phyloP scores from a whole-genome alignment of 2,888 invertebrate species.

The Pandemis heparana region DNA sequence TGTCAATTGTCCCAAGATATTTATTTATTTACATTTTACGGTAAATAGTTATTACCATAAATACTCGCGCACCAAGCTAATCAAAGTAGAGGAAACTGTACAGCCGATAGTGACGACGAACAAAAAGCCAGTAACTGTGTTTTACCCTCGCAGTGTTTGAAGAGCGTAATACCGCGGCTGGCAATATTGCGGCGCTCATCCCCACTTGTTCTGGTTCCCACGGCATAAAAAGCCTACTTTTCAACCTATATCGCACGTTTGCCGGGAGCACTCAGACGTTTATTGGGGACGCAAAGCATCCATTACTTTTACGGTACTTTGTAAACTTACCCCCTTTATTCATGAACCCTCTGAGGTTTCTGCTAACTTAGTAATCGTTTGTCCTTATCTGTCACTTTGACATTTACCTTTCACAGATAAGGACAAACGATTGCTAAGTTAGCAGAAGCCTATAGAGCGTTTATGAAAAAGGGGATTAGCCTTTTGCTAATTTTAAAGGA shows the following conservation, averaged over 20 bases:
- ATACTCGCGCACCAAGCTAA: neutral
- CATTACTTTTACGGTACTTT: neutral
- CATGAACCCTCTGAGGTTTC: too few species aligned
- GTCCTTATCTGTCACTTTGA: too few species aligned
- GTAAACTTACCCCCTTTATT: too few species aligned
- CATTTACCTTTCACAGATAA: too few species aligned
- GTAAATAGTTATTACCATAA: neutral
- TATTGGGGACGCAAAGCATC: neutral
- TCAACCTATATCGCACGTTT: slow-evolving; percentile 50
- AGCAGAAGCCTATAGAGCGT: too few species aligned
- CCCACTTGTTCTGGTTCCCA: slow-evolving; percentile 56
- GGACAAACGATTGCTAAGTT: too few species aligned
- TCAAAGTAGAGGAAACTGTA: neutral
- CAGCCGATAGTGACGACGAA: neutral
- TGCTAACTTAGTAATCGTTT: too few species aligned
- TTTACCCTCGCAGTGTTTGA: slow-evolving; percentile 13
- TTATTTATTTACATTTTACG: too few species aligned
- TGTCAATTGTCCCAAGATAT: too few species aligned
- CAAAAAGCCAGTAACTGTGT: neutral
- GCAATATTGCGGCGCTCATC: slow-evolving; percentile 49
- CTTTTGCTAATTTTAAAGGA: too few species aligned
- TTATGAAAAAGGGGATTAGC: too few species aligned
- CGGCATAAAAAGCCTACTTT: slow-evolving; percentile 42
- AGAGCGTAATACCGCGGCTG: slow-evolving; percentile 18
- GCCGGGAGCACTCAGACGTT: neutral